Evolutionary conservation across 2,113 vertebrate species (phyloP), one percentile per base, ranked within the genome.

Genomic region (Monopterus albus): DNA sequence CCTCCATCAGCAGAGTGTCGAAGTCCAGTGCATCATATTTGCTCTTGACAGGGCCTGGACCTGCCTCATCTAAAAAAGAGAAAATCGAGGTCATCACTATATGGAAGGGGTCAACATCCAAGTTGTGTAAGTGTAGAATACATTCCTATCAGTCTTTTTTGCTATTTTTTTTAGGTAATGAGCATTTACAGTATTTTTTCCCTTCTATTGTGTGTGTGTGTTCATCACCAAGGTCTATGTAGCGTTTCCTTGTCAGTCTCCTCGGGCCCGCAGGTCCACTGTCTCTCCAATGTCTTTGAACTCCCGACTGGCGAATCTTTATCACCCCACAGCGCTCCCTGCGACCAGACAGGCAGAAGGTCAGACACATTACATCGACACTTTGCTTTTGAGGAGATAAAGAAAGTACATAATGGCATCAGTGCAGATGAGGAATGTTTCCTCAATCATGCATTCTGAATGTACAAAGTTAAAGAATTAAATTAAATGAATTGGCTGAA

Each of bases 11-110:
- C 87, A 99, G 94, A 89, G 96, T 96, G 94, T 99, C 97, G 62
- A 99, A 99, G 96, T 99, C 98, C 95, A 99, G 94, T 75, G 96
- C 94, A 83, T 99, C 96, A 0, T 98, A 99, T 91, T 99, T 99
- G 95, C 94, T 99, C 92, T 97, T 99, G 87, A 96, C 91, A 0
- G 95, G 92, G 0, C 94, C 91, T 0, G 93, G 94, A 49, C 94
- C 96, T 0, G 94, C 94, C 87, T 98, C 98, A 75, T 98, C 97
- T 59, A 11, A 14, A 31, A 31, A 31, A 31, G 7, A 29, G 7
- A 29, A 29, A 29, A 29, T n/a, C n/a, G n/a, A n/a, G n/a, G n/a
- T n/a, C n/a, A n/a, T n/a, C n/a, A n/a, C n/a, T n/a, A n/a, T n/a
- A n/a, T n/a, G n/a, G 7, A 29, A 29, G 8, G 5, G 8, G 29